Evolutionary conservation across 2,888 invertebrate species (phyloP).

Genomic region (Aradus depressus): DNA sequence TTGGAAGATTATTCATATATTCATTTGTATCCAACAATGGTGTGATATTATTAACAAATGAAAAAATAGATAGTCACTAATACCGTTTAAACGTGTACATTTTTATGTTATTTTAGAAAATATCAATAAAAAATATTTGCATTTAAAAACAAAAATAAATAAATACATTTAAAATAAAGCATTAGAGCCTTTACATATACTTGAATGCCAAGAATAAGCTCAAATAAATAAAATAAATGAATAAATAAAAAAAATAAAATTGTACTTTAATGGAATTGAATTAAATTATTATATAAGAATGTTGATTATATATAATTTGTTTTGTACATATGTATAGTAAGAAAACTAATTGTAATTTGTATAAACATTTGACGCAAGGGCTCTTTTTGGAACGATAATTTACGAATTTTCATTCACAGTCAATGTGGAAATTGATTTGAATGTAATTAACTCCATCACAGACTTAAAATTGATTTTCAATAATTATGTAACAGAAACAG

Average conservation of each 20-base stretch:
- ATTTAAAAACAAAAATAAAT: neutral
- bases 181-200: slow-evolving; percentile 1
- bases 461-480: too few relatives aligned
- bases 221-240: slow-evolving; percentile 15
- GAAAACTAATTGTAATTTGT: too few relatives aligned
- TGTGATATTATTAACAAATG: neutral
- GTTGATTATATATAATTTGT: neutral
- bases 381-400: too few relatives aligned
- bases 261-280: slow-evolving; percentile 19
- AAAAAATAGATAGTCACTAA: neutral
- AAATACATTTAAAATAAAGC: too few relatives aligned
- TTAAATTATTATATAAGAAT: slow-evolving; percentile 13
- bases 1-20: too few relatives aligned
- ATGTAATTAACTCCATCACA: too few relatives aligned
- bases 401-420: too few relatives aligned
- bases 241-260: too few relatives aligned
- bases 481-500: too few relatives aligned
- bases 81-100: neutral
- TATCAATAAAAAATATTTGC: neutral
- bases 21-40: slow-evolving; percentile 3
- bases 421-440: too few relatives aligned
- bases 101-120: neutral
- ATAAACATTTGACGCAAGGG: too few relatives aligned
- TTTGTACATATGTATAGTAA: neutral
- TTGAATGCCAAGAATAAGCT: slow-evolving; percentile 11